These are phyloP conservation scores for Rhadinocentrus ornatus DNA, from an alignment of 2,797 vertebrate species.

Conservation along the genomic window DNA sequence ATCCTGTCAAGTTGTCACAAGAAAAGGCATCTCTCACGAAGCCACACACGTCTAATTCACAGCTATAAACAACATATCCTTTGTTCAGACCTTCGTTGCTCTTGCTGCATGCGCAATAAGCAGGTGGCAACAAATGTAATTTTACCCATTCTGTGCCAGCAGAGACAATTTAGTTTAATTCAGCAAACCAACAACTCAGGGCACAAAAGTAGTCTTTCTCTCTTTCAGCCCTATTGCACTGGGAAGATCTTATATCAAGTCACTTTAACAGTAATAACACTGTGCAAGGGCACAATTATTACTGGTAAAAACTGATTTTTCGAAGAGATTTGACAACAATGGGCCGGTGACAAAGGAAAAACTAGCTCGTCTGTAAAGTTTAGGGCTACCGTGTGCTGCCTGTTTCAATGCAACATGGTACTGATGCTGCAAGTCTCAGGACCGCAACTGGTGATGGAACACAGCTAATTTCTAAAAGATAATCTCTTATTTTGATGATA, in stretches of 20 bases:
- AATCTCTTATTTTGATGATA: too few relatives aligned
- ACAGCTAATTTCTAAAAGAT: too few relatives aligned
- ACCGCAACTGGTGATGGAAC: too few relatives aligned
- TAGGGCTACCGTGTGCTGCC: neutral
- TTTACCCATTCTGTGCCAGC: constrained; percentile 60
- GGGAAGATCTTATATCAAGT: constrained; percentile 21
- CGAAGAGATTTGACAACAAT: neutral
- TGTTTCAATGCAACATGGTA: too few relatives aligned
- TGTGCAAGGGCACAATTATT: neutral
- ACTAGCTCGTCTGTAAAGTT: neutral
- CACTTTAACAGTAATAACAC: constrained; percentile 17
- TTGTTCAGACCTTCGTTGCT: constrained; percentile 33
- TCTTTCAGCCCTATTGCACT: constrained; percentile 4
- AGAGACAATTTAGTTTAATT: constrained; percentile 67
- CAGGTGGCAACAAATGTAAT: constrained; percentile 68
- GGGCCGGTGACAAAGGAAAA: neutral
- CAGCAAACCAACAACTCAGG: constrained; percentile 53
- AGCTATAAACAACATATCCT: constrained; percentile 11
- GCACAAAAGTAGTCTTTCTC: constrained; percentile 23
- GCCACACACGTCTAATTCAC: constrained; percentile 38
- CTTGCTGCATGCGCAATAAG: constrained; percentile 57
- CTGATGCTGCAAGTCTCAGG: too few relatives aligned
- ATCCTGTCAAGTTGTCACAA: constrained; percentile 39
- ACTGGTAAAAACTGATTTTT: constrained; percentile 1
- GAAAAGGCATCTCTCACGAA: constrained; percentile 31